Evolutionary conservation across 2,797 vertebrate species (phyloP).

Genomic region (Oreonectes daqikongensis): DNA sequence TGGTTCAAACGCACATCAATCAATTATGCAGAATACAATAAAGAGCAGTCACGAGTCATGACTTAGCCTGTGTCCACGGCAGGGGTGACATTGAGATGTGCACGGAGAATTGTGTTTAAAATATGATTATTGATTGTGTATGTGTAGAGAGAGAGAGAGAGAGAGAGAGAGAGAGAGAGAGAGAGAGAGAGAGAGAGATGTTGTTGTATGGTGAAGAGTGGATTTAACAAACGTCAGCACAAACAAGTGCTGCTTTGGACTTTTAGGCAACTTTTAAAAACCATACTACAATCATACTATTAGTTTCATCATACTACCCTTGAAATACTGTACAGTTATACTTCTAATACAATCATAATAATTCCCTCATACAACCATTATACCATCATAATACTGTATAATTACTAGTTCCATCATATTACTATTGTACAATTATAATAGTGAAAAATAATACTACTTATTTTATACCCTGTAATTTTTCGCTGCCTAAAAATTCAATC

Average conservation of each 20-base stretch:
- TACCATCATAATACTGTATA: background rate
- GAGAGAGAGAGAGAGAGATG: background rate
- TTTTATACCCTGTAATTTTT: too few species aligned
- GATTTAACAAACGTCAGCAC: background rate
- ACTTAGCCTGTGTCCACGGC: conserved; percentile 10
- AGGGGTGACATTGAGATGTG: conserved; percentile 40
- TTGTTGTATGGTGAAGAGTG: background rate
- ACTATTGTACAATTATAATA: too few species aligned
- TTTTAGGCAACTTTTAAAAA: background rate
- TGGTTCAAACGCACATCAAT: conserved; percentile 53
- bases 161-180: background rate
- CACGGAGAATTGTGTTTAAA: conserved; percentile 12
- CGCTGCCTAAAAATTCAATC: too few species aligned
- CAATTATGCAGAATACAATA: conserved; percentile 36
- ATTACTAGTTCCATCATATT: too few species aligned
- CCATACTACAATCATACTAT: background rate
- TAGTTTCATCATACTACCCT: too few species aligned
- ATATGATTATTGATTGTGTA: background rate
- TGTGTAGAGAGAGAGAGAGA: background rate
- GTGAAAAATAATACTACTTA: too few species aligned
- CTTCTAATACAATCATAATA: too few species aligned
- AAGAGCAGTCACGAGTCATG: conserved; percentile 30
- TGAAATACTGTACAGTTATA: too few species aligned
- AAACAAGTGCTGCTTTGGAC: background rate
- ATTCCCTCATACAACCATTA: background rate